Conservation (phyloP, 2,113 vertebrate genomes). For the Silurus glanis region DNA sequence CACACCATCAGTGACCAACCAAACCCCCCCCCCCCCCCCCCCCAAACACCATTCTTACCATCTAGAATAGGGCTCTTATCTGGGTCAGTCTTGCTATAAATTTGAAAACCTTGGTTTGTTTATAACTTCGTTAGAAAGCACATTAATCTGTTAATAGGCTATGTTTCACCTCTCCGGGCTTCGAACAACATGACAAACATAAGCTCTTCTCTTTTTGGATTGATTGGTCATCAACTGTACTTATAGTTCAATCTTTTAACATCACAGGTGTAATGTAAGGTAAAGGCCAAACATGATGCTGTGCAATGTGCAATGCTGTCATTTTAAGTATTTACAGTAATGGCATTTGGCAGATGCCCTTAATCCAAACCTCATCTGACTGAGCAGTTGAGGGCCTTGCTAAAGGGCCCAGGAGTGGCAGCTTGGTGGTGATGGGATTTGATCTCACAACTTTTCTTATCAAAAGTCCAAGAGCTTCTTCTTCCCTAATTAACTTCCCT, state of each 20-base stretch:
- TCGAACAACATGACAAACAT: not conserved
- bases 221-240: slow-evolving; percentile 15
- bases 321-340: too few species aligned
- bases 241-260: not conserved
- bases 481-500: too few species aligned
- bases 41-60: not conserved
- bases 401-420: too few species aligned
- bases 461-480: too few species aligned
- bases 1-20: slow-evolving; percentile 48
- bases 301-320: not conserved
- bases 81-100: slow-evolving; percentile 21
- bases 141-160: not conserved
- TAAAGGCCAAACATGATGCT: not conserved
- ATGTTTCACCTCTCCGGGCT: not conserved
- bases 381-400: too few species aligned
- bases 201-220: not conserved
- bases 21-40: slow-evolving; percentile 23
- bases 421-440: too few species aligned
- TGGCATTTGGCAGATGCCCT: too few species aligned
- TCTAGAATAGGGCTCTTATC: slow-evolving; percentile 26
- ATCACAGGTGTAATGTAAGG: not conserved
- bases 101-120: slow-evolving; percentile 31
- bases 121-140: not conserved
- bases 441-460: too few species aligned
- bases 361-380: too few species aligned